Evolutionary conservation across 2,113 vertebrate species (phyloP).

Genomic region (Aleadryas rufinucha): DNA sequence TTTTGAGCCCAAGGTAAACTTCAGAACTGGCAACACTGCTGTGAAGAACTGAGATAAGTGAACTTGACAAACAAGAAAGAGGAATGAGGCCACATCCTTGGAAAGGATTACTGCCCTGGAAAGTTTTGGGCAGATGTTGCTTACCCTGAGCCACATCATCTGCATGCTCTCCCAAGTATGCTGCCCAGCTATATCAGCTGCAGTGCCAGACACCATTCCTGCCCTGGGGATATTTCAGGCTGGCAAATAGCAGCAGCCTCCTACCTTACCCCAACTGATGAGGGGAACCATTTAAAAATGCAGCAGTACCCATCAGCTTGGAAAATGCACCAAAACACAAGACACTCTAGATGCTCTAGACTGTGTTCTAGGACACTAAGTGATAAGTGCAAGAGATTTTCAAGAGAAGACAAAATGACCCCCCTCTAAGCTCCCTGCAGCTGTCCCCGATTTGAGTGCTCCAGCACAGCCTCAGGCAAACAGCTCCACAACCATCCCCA

Average conservation of each 20-base stretch:
- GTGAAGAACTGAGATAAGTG: not conserved
- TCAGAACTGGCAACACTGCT: not conserved
- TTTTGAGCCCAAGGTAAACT: not conserved
- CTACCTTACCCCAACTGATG: not conserved
- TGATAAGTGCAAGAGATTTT: not conserved
- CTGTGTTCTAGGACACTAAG: not conserved
- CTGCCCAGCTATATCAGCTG: not conserved
- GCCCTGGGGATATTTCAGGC: not conserved
- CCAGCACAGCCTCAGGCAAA: not conserved
- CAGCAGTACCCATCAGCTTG: not conserved
- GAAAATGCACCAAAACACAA: not conserved
- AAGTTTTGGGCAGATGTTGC: not conserved
- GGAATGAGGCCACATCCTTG: not conserved
- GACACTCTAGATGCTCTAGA: not conserved
- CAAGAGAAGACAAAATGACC: not conserved
- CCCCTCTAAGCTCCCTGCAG: not conserved
- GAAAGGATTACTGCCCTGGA: not conserved
- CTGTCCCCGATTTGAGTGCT: rapidly evolving
- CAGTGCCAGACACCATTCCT: not conserved
- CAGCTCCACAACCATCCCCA: not conserved
- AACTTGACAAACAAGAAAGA: not conserved
- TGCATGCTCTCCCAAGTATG: not conserved
- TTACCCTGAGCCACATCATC: not conserved
- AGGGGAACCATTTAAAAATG: not conserved
- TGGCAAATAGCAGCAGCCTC: not conserved